phyloP scores from a whole-genome alignment of 2,113 vertebrate genomes.

The Ptilonorhynchus violaceus region DNA sequence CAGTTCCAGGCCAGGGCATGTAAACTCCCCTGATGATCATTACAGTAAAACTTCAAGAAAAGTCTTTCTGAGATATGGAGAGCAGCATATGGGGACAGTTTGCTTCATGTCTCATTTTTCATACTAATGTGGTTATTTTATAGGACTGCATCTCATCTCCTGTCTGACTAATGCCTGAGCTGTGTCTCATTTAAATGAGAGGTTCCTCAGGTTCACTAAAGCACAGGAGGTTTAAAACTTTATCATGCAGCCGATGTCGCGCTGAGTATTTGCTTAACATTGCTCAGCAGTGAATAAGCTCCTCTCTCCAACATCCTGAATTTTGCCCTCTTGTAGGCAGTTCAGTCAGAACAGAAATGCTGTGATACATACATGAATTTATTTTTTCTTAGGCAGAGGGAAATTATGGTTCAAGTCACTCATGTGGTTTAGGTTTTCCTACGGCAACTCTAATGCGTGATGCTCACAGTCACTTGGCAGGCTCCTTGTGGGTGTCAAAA shows the following conservation, averaged over 20 bases:
- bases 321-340: not conserved
- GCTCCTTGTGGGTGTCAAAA: slow-evolving; percentile 36
- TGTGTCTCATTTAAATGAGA: slow-evolving; percentile 27
- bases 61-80: slow-evolving; percentile 2
- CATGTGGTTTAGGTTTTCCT: slow-evolving; percentile 27
- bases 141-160: slow-evolving; percentile 35
- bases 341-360: not conserved
- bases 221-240: not conserved
- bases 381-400: not conserved
- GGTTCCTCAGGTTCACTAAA: not conserved
- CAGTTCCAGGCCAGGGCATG: not conserved
- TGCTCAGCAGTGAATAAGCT: not conserved
- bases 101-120: slow-evolving; percentile 54
- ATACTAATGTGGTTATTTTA: slow-evolving; percentile 49
- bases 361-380: not conserved
- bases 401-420: not conserved
- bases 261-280: not conserved
- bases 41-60: slow-evolving; percentile 48
- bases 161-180: slow-evolving; percentile 43
- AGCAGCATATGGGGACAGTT: slow-evolving; percentile 61
- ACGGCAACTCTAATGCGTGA: not conserved
- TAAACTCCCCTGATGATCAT: slow-evolving; percentile 20
- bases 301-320: not conserved
- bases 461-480: slow-evolving; percentile 25
- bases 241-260: accelerated